Evolutionary conservation across 2,888 invertebrate species (phyloP), one percentile per base, ranked within the genome.

Genomic region (Tineola bisselliella): DNA sequence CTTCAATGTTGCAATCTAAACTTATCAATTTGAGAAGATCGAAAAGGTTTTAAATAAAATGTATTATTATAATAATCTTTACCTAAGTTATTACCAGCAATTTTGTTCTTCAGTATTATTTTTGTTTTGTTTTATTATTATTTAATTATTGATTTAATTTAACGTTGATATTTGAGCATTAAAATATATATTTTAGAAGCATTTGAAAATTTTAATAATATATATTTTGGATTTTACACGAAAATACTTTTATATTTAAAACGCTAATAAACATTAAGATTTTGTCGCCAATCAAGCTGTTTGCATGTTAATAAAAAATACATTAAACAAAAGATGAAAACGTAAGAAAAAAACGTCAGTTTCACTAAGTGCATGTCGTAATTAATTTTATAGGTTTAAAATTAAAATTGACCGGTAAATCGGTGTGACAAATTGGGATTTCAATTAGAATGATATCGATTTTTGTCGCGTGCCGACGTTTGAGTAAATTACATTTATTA

Each of bases 381-480:
- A 38, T 38, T 12, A 38, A 38, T 38, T 38, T 38, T 38, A 38
- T 38, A 38, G 38, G 4, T 13, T 61, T 30, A 58, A 61, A 33
- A 56, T 11, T 56, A 43, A 56, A 61, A 61, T 61, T 59, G 25
- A 54, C 63, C 69, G 62, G 65, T 68, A 65, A 68, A 66, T 68
- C 66, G 66, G 64, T 62, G 63, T 33, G 44, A 61, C 58, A 58
- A 61, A 61, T 61, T 58, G 61, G 15, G n/a, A n/a, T 38, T 52
- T 56, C 56, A 61, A 61, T 61, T 59, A 60, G 65, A 67, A 64
- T 66, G 65, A 63, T 66, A 64, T 62, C 13, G 15, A 31, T 25
- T 38, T 65, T 13, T 60, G 74, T 73, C 75, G 74, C 74, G 76
- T 75, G 76, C 72, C 65, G 63, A 63, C 66, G 66, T 48, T 15